Conservation (phyloP, 2,888 invertebrate genomes). For the Zygaena filipendulae region DNA sequence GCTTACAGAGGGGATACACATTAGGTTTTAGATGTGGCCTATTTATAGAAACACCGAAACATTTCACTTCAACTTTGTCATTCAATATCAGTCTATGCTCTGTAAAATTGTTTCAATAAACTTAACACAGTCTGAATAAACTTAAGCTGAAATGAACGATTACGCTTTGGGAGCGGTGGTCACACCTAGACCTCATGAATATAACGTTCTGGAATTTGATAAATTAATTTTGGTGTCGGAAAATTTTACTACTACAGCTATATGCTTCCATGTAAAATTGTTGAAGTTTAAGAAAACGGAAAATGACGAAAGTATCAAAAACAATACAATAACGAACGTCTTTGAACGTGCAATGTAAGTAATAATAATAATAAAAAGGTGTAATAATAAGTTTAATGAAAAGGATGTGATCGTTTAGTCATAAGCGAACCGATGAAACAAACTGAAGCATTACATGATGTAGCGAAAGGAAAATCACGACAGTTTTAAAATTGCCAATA, state of each 20-base stretch:
- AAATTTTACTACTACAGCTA: too few species aligned
- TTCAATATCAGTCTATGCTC: too few species aligned
- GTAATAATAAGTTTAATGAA: too few species aligned
- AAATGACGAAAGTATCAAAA: constrained; percentile 29
- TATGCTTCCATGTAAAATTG: constrained; percentile 58
- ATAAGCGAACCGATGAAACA: constrained; percentile 47
- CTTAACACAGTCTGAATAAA: too few species aligned
- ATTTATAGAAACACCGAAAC: too few species aligned
- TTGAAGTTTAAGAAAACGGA: constrained; percentile 34
- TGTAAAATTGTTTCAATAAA: too few species aligned
- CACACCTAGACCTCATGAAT: too few species aligned
- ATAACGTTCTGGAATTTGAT: too few species aligned
- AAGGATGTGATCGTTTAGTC: too few species aligned
- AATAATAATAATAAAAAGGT: constrained; percentile 29
- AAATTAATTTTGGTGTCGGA: too few species aligned
- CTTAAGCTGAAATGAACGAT: constrained; percentile 18
- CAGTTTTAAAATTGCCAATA: constrained; percentile 49
- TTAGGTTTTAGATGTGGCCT: too few species aligned
- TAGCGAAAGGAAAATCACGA: constrained; percentile 46
- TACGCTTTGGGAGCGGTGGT: constrained; percentile 59
- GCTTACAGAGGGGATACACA: too few species aligned
- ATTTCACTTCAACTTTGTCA: constrained; percentile 21
- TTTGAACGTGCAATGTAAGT: constrained; percentile 42
- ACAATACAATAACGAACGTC: constrained; percentile 32
- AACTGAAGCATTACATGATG: constrained; percentile 53